A percentile compares a stretch with the other conserved stretches of the same genome.
Conservation (phyloP, 2,797 vertebrate species). For the Naso thynnoides region DNA sequence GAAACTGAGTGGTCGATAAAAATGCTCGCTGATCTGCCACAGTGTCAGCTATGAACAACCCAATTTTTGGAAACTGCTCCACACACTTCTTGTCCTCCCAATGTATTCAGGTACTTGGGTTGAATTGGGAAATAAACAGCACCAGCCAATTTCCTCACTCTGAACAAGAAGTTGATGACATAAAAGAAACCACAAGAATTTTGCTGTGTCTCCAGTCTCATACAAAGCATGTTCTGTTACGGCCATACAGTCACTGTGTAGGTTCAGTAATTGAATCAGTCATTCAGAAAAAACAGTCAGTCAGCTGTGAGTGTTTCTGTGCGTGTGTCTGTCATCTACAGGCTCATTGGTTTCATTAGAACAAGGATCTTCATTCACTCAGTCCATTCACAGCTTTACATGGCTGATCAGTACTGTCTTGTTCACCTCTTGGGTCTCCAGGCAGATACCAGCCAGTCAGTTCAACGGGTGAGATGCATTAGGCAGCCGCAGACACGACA, state of each 20-base stretch:
- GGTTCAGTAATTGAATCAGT: conserved; percentile 57
- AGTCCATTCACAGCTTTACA: conserved; percentile 55
- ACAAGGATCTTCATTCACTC: conserved; percentile 61
- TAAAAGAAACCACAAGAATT: conserved; percentile 66
- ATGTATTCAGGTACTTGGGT: conserved; percentile 16
- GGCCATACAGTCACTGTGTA: conserved; percentile 45
- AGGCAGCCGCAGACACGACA: conserved; percentile 23
- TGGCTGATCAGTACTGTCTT: conserved; percentile 41
- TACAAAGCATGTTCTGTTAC: conserved; percentile 57
- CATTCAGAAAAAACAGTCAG: conserved; percentile 61
- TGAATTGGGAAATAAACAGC: conserved; percentile 26
- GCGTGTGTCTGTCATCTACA: conserved; percentile 28
- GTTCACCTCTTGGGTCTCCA: conserved; percentile 35
- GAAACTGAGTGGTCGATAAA: too few species aligned
- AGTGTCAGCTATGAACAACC: too few species aligned
- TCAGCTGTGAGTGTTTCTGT: conserved; percentile 33
- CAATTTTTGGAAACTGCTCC: too few species aligned
- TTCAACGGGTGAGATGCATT: conserved; percentile 6
- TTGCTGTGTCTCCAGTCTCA: conserved; percentile 44
- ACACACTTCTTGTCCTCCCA: background rate
- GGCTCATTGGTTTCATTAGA: conserved; percentile 37
- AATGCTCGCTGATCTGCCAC: too few species aligned
- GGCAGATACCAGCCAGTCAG: conserved; percentile 18
- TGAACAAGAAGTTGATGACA: conserved; percentile 53
- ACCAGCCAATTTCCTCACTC: conserved; percentile 8